Evolutionary conservation across 2,113 vertebrate species (phyloP), one percentile per base, ranked within the genome.

Genomic region (Pavo muticus): DNA sequence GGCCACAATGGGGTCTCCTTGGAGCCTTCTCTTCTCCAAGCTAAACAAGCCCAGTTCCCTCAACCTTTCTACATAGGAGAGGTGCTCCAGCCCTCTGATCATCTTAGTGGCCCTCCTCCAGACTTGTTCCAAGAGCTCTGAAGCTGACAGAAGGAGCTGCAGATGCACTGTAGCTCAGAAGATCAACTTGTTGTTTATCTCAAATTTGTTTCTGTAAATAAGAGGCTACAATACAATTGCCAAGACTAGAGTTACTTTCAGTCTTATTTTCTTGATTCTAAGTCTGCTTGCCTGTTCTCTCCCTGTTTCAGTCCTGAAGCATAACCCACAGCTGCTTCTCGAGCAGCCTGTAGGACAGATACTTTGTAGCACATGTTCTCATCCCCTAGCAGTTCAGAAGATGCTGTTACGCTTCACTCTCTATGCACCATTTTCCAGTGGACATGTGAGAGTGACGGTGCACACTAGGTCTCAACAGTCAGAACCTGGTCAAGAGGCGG

Each of bases 381-480:
- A n/a, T 1, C 4, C 18, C 8, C 32, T 10, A 1, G 0, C 2
- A 48, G 40, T 8, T 52, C 20, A 32, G 14, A 47, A 35, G 35
- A 48, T 10, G 5, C 4, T 4, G 11, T 24, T 23, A 29, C 0
- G 2, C 39, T 67, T 16, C 59, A 12, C 18, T 35, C 9, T 10
- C 39, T 12, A 2, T 1, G 16, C 18, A 37, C 29, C 0, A 1
- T 60, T 35, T 40, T 63, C 37, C 54, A 50, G 19, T 6, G 11
- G 16, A 5, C 32, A 4, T 6, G 11, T 3, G 11, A 60, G 50
- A 63, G 39, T 1, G 21, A 20, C 10, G 44, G 73, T 23, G 48
- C 57, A 44, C 9, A 10, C 40, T 30, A 30, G 45, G 67, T 10
- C 19, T 65, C 79, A 70, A 37, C n/a, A 44, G 30, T 27, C 32